Percentiles rank a stretch among this genome's conserved stretches.
Evolutionary conservation across 1,140 invertebrate species (phyloP).

Genomic region (Drosophila willistoni): DNA sequence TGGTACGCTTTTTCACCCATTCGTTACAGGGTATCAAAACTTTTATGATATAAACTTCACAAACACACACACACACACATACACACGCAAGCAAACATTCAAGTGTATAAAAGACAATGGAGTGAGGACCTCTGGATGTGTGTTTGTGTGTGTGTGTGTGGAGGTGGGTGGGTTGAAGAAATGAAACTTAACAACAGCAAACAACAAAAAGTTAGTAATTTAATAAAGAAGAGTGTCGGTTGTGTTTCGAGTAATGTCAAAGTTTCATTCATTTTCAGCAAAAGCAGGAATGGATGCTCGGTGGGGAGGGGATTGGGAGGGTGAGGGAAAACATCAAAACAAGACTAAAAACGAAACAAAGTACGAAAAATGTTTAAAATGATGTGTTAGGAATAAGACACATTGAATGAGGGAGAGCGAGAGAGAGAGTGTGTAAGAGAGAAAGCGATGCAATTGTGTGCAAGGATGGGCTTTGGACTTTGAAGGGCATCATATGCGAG

Average conservation of each 20-base stretch:
- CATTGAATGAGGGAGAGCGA: too few relatives aligned
- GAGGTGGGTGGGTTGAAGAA: slow-evolving; percentile 31
- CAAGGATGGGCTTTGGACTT: not conserved
- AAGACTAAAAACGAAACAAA: not conserved
- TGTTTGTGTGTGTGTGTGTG: slow-evolving; percentile 10
- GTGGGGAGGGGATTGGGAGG: not conserved
- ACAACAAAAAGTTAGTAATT: slow-evolving; percentile 76
- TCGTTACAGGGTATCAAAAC: slow-evolving; percentile 31
- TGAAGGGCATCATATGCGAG: not conserved
- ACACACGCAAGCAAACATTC: slow-evolving; percentile 17
- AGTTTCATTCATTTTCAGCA: slow-evolving; percentile 21
- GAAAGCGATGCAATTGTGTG: slow-evolving; percentile 1
- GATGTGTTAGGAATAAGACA: not conserved
- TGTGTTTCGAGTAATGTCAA: slow-evolving; percentile 52
- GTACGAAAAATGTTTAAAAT: not conserved
- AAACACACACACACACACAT: slow-evolving; percentile 22
- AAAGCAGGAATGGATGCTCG: not conserved
- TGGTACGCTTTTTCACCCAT: not conserved
- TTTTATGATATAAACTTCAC: slow-evolving; percentile 46
- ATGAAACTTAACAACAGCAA: slow-evolving; percentile 56
- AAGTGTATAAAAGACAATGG: slow-evolving; percentile 25
- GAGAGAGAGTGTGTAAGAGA: too few relatives aligned
- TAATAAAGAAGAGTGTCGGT: slow-evolving; percentile 45
- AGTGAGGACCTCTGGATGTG: not conserved
- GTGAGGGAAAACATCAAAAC: not conserved